Evolutionary conservation across 2,797 vertebrate genomes (phyloP).

Genomic region (Cossypha dichroa): DNA sequence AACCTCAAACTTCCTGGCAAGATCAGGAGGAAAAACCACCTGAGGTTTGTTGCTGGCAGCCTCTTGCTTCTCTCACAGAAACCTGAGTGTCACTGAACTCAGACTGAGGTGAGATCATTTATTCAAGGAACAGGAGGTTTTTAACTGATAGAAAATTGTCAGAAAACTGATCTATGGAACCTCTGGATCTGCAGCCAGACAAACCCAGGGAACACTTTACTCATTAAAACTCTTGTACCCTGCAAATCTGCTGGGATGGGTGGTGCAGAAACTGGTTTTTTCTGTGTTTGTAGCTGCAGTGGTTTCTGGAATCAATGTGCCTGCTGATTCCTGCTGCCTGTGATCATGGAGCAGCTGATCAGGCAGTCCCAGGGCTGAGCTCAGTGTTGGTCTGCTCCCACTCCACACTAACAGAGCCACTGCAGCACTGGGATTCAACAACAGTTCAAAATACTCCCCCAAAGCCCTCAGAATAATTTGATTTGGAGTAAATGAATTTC

Average conservation of each 20-base stretch:
- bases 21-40: not conserved
- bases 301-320: not conserved
- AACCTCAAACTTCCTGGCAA: not conserved
- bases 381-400: not conserved
- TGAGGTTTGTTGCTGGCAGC: not conserved
- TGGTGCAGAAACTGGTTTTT: not conserved
- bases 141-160: not conserved
- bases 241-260: not conserved
- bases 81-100: not conserved
- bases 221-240: not conserved
- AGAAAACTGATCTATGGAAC: not conserved
- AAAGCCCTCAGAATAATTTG: not conserved
- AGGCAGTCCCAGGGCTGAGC: not conserved
- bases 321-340: not conserved
- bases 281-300: not conserved
- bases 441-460: not conserved
- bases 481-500: constrained; percentile 35
- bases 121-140: not conserved
- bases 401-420: not conserved
- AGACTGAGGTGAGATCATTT: not conserved
- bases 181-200: not conserved
- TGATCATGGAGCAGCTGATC: no score
- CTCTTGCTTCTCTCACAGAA: not conserved
- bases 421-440: not conserved
- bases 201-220: not conserved